Base-by-base conservation (phyloP, 2,888 invertebrate genomes). In the Nymphalis polychloros region DNA sequence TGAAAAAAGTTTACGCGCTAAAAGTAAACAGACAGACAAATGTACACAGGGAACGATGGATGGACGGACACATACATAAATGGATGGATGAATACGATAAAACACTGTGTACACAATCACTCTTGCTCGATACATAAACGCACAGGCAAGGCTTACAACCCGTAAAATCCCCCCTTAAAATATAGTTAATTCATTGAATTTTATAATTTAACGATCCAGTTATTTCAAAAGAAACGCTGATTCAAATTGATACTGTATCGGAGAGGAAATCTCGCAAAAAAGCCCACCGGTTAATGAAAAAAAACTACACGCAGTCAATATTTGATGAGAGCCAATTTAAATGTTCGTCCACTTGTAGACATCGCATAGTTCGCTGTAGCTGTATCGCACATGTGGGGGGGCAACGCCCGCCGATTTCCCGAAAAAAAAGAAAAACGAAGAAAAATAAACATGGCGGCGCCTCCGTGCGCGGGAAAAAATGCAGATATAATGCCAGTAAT, bases 291-390 rank as follows among this genome's bases (percentile, higher is more conserved):
- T 83, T 90, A 90, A 89, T 91, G 89, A 89, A 92, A 91, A 57
- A 91, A 76, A 90, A 90, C 89, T 90, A 91, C 90, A 90, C 82
- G 87, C 87, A 88, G 88, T 89, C 91, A 92, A 92, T 92, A 91
- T 91, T 90, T 92, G 92, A 92, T 92, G 91, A 91, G 91, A 87
- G 89, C 90, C 92, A 92, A 92, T 92, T 92, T 91, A 90, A 90
- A 90, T 90, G 91, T 88, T 89, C 89, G 87, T 87, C 88, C 92
- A 90, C 92, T 92, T 92, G 92, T 92, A 92, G 92, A 92, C 91
- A 91, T 89, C 89, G 90, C 84, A 90, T 90, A 91, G 92, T 92
- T 90, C 87, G 84, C 79, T 77, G 77, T 81, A 79, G 76, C 79
- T 78, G 76, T 81, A 79, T 73, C 75, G 75, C 79, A 79, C 80